Percentiles rank a stretch among this genome's conserved stretches.
phyloP scores from a whole-genome alignment of 2,888 invertebrate species.

The Neoascia interrupta region DNA sequence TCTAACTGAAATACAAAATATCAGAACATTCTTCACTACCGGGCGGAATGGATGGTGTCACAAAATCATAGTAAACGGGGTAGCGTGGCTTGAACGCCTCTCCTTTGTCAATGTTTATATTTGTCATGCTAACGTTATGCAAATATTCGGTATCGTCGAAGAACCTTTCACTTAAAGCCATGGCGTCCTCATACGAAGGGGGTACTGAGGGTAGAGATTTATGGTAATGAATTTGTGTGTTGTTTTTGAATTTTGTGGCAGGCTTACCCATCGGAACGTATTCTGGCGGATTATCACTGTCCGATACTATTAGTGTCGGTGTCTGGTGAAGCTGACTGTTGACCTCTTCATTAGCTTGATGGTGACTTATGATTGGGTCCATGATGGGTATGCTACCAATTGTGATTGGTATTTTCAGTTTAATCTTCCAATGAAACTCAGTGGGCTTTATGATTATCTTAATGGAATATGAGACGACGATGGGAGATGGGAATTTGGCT shows the following conservation, averaged over 20 bases:
- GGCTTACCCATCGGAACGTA: slow-evolving; percentile 77
- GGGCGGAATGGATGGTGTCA: slow-evolving; percentile 79
- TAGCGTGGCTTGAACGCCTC: slow-evolving; percentile 78
- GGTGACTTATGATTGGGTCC: slow-evolving; percentile 76
- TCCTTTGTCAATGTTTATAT: slow-evolving; percentile 75
- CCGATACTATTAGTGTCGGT: slow-evolving; percentile 74
- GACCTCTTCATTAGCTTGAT: slow-evolving; percentile 54
- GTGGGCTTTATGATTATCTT: slow-evolving; percentile 82
- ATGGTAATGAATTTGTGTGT: not conserved
- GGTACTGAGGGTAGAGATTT: slow-evolving; percentile 73
- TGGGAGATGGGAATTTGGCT: slow-evolving; percentile 86
- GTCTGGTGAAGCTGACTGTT: slow-evolving; percentile 64
- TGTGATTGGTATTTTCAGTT: slow-evolving; percentile 84
- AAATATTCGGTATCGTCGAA: slow-evolving; percentile 77
- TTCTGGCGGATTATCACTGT: slow-evolving; percentile 78
- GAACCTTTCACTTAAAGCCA: slow-evolving; percentile 78
- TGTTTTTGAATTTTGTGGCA: too few relatives aligned
- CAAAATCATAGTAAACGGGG: slow-evolving; percentile 78
- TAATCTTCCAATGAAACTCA: slow-evolving; percentile 85
- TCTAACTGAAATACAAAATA: slow-evolving; percentile 67
- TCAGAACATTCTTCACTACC: slow-evolving; percentile 77
- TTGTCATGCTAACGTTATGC: slow-evolving; percentile 78
- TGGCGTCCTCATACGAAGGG: slow-evolving; percentile 79
- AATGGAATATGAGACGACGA: slow-evolving; percentile 86
- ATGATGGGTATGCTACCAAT: slow-evolving; percentile 83